Conservation (phyloP, 92 coral and sea anemone genomes). For the Phenganax marumi region DNA sequence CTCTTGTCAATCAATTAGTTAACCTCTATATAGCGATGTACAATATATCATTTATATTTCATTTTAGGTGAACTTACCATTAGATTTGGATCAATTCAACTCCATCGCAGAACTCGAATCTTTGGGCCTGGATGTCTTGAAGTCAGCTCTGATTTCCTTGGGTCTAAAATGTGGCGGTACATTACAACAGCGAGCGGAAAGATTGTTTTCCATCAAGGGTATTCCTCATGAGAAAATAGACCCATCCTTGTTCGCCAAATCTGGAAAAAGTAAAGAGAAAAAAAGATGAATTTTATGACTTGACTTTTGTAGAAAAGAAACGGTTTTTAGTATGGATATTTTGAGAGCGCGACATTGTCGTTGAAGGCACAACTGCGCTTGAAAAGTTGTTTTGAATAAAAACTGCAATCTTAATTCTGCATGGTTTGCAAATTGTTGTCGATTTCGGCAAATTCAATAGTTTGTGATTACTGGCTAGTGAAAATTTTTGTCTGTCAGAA, state of each 20-base stretch:
- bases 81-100: constrained; percentile 66
- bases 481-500: no score
- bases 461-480: no score
- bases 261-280: constrained; percentile 60
- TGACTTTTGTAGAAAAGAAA: background rate
- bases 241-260: constrained; percentile 81
- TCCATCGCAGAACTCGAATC: constrained; percentile 70
- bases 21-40: no score
- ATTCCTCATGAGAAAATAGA: constrained; percentile 79
- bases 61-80: constrained; percentile 43
- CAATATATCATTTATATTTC: background rate
- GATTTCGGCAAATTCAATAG: no score
- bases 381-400: no score
- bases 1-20: background rate
- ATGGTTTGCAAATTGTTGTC: no score
- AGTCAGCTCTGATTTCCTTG: constrained; percentile 67
- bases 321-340: background rate
- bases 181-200: constrained; percentile 90
- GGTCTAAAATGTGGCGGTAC: constrained; percentile 99
- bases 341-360: no score
- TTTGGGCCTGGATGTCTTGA: constrained; percentile 74
- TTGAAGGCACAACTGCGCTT: no score
- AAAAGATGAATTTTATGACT: constrained; percentile 49
- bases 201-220: constrained; percentile 82
- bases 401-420: no score